A percentile compares a stretch with the other conserved stretches of the same genome.
Evolutionary conservation across 2,113 vertebrate genomes (phyloP).

Genomic region (Ariopsis seemanni): DNA sequence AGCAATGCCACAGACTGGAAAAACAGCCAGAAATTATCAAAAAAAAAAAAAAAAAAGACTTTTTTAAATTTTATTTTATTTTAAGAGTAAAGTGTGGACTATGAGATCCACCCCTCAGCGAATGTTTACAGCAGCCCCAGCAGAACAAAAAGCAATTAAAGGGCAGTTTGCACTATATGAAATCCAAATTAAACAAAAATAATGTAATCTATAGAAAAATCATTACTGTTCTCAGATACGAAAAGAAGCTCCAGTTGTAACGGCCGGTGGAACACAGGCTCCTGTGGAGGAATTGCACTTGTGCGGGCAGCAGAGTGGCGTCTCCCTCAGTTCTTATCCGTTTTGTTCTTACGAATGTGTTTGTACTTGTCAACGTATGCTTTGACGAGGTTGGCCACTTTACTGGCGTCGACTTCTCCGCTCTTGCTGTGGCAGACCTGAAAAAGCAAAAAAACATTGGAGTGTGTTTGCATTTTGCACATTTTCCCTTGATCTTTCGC

Average conservation of each 20-base stretch:
- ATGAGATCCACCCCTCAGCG: background rate
- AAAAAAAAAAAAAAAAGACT: background rate
- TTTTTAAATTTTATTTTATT: background rate
- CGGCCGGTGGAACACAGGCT: conserved; percentile 71
- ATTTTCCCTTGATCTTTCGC: background rate
- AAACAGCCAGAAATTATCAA: background rate
- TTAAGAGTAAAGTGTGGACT: background rate
- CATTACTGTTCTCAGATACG: conserved; percentile 70
- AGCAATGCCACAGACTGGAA: conserved; percentile 35
- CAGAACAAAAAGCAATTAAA: conserved; percentile 50
- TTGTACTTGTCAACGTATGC: conserved; percentile 99
- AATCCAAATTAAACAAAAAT: conserved; percentile 58
- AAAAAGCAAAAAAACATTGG: background rate
- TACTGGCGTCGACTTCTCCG: conserved; percentile 93
- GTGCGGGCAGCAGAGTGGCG: conserved; percentile 68
- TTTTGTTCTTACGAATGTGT: conserved; percentile 85
- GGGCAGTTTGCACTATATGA: conserved; percentile 54
- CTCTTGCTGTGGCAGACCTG: conserved; percentile 98
- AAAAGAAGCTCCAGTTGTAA: conserved; percentile 78
- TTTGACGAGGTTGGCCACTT: conserved; percentile 96
- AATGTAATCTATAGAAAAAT: conserved; percentile 56
- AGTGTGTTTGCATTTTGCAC: background rate
- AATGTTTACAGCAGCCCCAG: conserved; percentile 3
- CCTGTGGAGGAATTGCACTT: conserved; percentile 92
- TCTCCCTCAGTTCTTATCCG: conserved; percentile 61